phyloP scores from a whole-genome alignment of 2,797 vertebrate genomes.

The Cossypha dichroa region DNA sequence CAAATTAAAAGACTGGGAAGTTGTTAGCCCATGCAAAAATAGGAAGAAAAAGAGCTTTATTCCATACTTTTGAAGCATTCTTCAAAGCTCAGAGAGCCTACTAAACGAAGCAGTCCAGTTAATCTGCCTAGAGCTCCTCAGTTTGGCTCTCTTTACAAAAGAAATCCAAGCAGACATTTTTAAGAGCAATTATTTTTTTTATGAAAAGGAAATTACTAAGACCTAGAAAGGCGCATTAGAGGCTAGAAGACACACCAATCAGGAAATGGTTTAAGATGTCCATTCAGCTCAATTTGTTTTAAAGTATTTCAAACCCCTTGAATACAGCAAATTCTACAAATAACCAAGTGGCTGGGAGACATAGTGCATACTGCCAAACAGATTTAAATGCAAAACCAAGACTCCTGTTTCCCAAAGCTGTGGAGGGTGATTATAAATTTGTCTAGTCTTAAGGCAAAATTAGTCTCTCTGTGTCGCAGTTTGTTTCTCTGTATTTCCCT shows the following conservation, averaged over 20 bases:
- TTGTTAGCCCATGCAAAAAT: slow-evolving; percentile 57
- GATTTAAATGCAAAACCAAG: slow-evolving; percentile 64
- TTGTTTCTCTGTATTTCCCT: background rate
- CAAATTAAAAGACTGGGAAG: slow-evolving; percentile 69
- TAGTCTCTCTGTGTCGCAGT: background rate
- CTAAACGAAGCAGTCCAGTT: slow-evolving; percentile 55
- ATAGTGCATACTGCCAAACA: slow-evolving; percentile 10
- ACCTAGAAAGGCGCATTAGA: slow-evolving; percentile 41
- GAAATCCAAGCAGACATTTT: slow-evolving; percentile 66
- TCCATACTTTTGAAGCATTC: slow-evolving; percentile 65
- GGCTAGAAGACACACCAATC: slow-evolving; percentile 61
- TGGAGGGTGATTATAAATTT: slow-evolving; percentile 19
- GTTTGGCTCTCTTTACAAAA: slow-evolving; percentile 60
- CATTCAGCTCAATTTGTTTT: slow-evolving; percentile 58
- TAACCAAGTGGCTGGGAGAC: slow-evolving; percentile 32
- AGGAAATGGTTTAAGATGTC: slow-evolving; percentile 59
- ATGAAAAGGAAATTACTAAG: slow-evolving; percentile 62
- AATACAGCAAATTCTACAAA: slow-evolving; percentile 33
- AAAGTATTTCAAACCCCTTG: slow-evolving; percentile 54
- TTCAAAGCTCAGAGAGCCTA: slow-evolving; percentile 66
- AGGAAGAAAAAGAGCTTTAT: slow-evolving; percentile 65
- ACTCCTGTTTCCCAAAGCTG: slow-evolving; percentile 41
- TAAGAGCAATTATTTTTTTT: slow-evolving; percentile 72
- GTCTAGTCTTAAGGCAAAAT: slow-evolving; percentile 34
- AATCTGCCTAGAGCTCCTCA: slow-evolving; percentile 61